Conservation (phyloP, 2,113 vertebrate species). For the Muscicapa adusta region DNA sequence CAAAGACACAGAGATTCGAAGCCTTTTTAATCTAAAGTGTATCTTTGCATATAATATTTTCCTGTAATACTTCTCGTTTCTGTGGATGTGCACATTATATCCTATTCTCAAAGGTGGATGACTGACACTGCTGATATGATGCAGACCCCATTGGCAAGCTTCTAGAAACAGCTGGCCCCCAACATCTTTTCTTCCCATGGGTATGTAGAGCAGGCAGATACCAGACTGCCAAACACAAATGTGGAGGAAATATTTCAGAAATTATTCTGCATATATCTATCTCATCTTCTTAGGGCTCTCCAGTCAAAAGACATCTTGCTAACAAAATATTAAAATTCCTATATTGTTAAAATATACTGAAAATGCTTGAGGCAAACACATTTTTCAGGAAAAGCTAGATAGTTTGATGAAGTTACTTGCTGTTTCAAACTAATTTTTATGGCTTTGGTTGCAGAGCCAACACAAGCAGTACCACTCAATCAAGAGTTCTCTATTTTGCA, state of each 20-base stretch:
- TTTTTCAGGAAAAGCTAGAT: not conserved
- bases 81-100: not conserved
- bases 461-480: not conserved
- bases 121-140: not conserved
- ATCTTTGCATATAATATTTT: not conserved
- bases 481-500: not conserved
- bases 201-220: not conserved
- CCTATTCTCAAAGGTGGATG: not conserved
- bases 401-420: not conserved
- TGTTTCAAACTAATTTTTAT: not conserved
- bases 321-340: not conserved
- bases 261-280: not conserved
- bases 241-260: not conserved
- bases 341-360: not conserved
- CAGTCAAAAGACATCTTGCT: not conserved
- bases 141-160: not conserved
- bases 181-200: not conserved
- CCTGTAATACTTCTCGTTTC: not conserved
- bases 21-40: not conserved
- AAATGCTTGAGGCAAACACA: not conserved
- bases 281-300: not conserved
- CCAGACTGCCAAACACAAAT: not conserved
- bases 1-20: not conserved
- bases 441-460: not conserved
- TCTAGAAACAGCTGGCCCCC: not conserved